Percentiles rank a stretch among this genome's conserved stretches.
These are phyloP conservation scores for Myanophis thanlyinensis DNA, from an alignment of 2,113 vertebrate genomes.

Conservation along the genomic window DNA sequence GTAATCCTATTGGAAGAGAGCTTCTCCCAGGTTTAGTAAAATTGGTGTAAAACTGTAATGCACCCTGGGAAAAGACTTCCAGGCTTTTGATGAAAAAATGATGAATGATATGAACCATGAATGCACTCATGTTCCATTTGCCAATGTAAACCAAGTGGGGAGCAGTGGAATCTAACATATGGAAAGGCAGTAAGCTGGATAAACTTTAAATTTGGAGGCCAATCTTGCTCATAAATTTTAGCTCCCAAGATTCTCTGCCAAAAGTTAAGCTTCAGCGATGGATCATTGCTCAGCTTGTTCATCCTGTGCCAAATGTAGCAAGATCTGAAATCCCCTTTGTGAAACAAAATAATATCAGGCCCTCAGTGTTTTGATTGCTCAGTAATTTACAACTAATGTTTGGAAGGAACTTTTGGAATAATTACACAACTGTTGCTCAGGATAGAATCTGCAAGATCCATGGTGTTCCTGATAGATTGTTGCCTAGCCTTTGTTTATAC, in stretches of 20 bases:
- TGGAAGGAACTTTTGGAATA: not conserved
- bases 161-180: conserved; percentile 36
- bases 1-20: conserved; percentile 66
- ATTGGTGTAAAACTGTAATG: conserved; percentile 58
- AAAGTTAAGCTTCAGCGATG: not conserved
- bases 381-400: not conserved
- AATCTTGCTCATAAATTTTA: not conserved
- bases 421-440: not conserved
- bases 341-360: not conserved
- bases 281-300: not conserved
- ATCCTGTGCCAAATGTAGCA: not conserved
- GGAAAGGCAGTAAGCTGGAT: not conserved
- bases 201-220: not conserved
- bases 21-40: conserved; percentile 40
- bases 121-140: conserved; percentile 44
- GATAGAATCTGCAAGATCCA: not conserved
- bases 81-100: conserved; percentile 63
- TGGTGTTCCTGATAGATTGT: not conserved
- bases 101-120: conserved; percentile 64
- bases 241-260: not conserved
- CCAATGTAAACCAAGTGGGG: not conserved
- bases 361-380: not conserved
- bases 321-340: not conserved
- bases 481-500: not conserved
- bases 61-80: conserved; percentile 56